Evolutionary conservation across 2,113 vertebrate species (phyloP), one percentile per base, ranked within the genome.

Genomic region (Platysteira castanea): DNA sequence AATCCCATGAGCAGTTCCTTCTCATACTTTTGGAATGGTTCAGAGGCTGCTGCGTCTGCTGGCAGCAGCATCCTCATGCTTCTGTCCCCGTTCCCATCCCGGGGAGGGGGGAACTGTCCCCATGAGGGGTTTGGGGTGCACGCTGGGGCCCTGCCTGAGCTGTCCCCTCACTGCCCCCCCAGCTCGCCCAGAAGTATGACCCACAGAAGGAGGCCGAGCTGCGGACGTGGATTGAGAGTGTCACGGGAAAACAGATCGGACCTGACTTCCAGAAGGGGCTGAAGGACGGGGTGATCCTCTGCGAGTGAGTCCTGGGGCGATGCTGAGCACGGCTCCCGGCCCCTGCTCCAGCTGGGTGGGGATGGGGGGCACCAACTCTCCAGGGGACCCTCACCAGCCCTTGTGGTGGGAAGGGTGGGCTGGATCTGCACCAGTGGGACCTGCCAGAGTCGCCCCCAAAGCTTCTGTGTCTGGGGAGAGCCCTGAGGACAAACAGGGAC

Each of bases 101-200:
- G 33, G 24, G 31, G 16, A n/a, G 16, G 13, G 11, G 20, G 46
- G 15, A 35, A 4, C 24, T 8, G 3, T 35, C 31, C 46, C 12
- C 4, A 0, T 10, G 20, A 23, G 21, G 24, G 41, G 2, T 11
- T 19, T 20, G 35, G 39, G 56, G 28, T 27, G 47, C 64, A 9
- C 0, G 0, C 24, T 9, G 2, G 37, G 31, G 37, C 41, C 3
- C 9, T n/a, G 13, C 15, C 63, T 92, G 35, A 70, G 35, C 87
- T 11, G 24, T 27, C 27, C 59, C 31, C 18, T 3, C 5, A 1
- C 28, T 23, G 9, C 26, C 24, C 49, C 47, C 44, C 50, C 97
- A 99, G 99, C 99, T 99, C 1, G 99, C 98, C 57, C 98, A 99
- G 97, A 99, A 99, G 73, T 99, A 99, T 7, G 99, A 99, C 93